A percentile compares a stretch with the other conserved stretches of the same genome.
phyloP scores from a whole-genome alignment of 2,797 vertebrate genomes.

The Paratrypauchen microcephalus region DNA sequence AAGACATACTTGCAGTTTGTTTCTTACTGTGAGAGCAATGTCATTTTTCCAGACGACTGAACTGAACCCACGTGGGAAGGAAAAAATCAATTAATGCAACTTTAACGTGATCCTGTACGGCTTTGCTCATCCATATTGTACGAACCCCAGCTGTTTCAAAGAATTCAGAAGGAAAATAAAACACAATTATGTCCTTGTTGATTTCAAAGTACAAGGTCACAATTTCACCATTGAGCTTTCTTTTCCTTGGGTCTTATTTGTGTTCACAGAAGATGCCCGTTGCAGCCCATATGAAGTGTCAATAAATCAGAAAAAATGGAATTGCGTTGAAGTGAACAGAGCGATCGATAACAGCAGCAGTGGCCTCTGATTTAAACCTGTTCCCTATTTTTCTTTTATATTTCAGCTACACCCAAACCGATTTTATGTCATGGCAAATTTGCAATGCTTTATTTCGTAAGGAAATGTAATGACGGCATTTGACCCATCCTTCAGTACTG shows the following conservation, averaged over 20 bases:
- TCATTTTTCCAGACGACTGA: neutral
- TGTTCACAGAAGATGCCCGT: neutral
- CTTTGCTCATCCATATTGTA: constrained; percentile 7
- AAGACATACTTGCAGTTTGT: neutral
- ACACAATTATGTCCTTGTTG: neutral
- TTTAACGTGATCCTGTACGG: constrained; percentile 2
- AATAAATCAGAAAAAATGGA: constrained; percentile 25
- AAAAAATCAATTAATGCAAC: constrained; percentile 6
- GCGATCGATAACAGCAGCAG: constrained; percentile 19
- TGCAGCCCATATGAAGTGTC: neutral
- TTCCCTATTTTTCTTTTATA: constrained; percentile 13
- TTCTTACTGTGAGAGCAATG: neutral
- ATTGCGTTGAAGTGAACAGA: constrained; percentile 23
- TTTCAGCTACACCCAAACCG: neutral
- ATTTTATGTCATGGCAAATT: no score
- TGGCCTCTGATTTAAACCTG: constrained; percentile 10
- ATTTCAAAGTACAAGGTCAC: neutral
- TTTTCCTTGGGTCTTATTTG: neutral
- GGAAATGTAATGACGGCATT: no score
- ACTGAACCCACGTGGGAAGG: neutral
- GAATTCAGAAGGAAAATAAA: neutral
- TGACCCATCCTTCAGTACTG: no score
- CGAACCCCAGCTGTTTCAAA: neutral
- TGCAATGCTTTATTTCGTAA: no score
- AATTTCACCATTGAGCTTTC: neutral